Evolutionary conservation across 2,888 invertebrate species (phyloP), one percentile per base, ranked within the genome.

Genomic region (Netelia virgata): DNA sequence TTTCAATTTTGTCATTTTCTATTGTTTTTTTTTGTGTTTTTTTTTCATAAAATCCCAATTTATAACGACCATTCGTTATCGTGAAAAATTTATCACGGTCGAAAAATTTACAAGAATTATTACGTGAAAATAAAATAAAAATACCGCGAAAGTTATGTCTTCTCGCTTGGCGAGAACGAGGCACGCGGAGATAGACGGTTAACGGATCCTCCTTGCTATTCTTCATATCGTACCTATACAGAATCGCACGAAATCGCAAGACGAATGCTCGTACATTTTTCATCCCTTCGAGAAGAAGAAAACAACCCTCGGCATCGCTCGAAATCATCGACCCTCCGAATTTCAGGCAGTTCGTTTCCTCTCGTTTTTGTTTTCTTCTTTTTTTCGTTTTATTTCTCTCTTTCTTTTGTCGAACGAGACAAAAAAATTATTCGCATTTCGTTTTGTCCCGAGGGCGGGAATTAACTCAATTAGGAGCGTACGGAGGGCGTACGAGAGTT

Each of bases 401-500:
- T 6, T 55, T 1, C 36, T 11, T 47, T 11, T 47, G 20, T 20
- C 8, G 8, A 18, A 14, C 47, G 47, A 11, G n/a, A 28, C 10
- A 41, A 63, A 47, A 28, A 61, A 68, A 50, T 18, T 36, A 20
- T 50, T 47, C 43, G 5, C 61, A 14, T 53, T 63, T 55, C 3
- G 16, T 11, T 23, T 20, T 10, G 14, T 63, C 61, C 53, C 20
- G 55, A 10, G 18, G 16, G 18, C n/a, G 68, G 28, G 28, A 20
- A 69, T 64, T 68, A 68, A 63, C 80, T 61, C 57, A 50, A 59
- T 80, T 73, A 68, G 68, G 66, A 73, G 43, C 63, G n/a, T 66
- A 43, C 14, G n/a, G 18, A 9, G 50, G 18, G 43, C 8, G 11
- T 47, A 50, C 43, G 43, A 72, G 36, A 59, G 50, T 72, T 72